Percentiles rank a stretch among this genome's conserved stretches.
phyloP scores from a whole-genome alignment of 2,113 vertebrate genomes.

The Larimichthys crocea region DNA sequence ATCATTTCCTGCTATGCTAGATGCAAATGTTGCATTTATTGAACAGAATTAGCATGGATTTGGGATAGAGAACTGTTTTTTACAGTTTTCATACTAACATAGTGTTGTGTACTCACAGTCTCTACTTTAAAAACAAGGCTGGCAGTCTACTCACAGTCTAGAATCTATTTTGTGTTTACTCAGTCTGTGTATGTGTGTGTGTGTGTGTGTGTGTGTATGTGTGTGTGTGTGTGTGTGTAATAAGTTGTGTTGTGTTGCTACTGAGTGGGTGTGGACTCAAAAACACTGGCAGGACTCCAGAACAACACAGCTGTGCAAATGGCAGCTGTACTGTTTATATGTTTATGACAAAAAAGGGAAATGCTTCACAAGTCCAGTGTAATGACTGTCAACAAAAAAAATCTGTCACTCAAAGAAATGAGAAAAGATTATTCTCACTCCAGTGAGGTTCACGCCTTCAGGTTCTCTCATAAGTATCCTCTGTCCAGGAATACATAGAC shows the following conservation, averaged over 20 bases:
- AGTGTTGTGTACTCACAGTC: too few relatives aligned
- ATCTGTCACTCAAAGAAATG: background rate
- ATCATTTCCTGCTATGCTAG: too few relatives aligned
- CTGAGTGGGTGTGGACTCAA: slow-evolving; percentile 19
- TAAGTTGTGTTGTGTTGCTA: slow-evolving; percentile 8
- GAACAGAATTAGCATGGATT: background rate
- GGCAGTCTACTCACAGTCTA: background rate
- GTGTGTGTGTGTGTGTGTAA: background rate
- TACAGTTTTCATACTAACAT: too few relatives aligned
- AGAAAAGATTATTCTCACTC: background rate
- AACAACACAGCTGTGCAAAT: slow-evolving; percentile 67
- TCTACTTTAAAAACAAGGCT: background rate
- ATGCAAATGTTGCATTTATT: background rate
- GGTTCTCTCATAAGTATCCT: background rate
- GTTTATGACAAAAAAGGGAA: background rate
- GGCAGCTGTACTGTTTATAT: slow-evolving; percentile 35
- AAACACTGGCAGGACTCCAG: slow-evolving; percentile 48
- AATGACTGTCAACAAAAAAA: background rate
- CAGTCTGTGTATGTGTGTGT: background rate
- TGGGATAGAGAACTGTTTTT: background rate
- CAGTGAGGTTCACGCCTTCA: background rate
- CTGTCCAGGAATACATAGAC: background rate
- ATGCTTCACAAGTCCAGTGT: background rate
- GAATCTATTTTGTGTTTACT: background rate
- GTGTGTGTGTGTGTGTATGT: background rate